A percentile compares a stretch with the other conserved stretches of the same genome.
These are phyloP conservation scores for Patella pellucida DNA, from an alignment of 2,888 invertebrate genomes.

Conservation along the genomic window DNA sequence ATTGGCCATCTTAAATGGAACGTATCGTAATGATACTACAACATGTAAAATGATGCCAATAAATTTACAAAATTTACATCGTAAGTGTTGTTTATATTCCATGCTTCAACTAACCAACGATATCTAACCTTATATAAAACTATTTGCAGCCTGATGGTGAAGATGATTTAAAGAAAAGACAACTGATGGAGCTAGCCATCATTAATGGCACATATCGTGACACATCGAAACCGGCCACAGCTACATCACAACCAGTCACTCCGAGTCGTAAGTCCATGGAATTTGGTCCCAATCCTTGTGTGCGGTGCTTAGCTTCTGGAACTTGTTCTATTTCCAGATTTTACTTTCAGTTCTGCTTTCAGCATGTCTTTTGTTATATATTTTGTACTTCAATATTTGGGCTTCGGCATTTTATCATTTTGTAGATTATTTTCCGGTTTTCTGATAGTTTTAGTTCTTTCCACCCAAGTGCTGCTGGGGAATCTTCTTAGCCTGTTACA, in stretches of 20 bases:
- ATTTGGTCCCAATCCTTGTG: conserved; percentile 22
- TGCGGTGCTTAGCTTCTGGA: conserved; percentile 26
- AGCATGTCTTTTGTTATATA: conserved; percentile 22
- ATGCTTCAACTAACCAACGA: conserved; percentile 2
- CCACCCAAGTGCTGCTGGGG: not conserved
- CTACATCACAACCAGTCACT: conserved; percentile 48
- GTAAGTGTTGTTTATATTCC: conserved; percentile 48
- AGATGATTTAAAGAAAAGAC: conserved; percentile 99
- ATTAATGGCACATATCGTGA: conserved; percentile 96
- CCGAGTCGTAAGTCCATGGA: conserved; percentile 60
- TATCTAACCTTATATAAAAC: not conserved
- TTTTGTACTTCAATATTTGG: conserved; percentile 5
- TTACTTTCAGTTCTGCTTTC: conserved; percentile 18
- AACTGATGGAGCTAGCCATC: conserved; percentile 99
- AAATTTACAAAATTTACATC: conserved; percentile 44
- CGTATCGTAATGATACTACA: conserved; percentile 85
- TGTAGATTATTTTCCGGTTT: conserved; percentile 4
- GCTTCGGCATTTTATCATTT: not conserved
- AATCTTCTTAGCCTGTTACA: not conserved
- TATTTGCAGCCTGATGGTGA: conserved; percentile 94
- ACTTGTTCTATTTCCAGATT: conserved; percentile 15
- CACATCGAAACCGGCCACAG: conserved; percentile 58
- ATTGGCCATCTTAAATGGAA: conserved; percentile 99
- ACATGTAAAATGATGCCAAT: conserved; percentile 45
- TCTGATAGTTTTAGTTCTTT: conserved; percentile 7